These are phyloP conservation scores for Holothuria scabra DNA, from an alignment of 53 echinoderm and acorn worm genomes.

Conservation along the genomic window DNA sequence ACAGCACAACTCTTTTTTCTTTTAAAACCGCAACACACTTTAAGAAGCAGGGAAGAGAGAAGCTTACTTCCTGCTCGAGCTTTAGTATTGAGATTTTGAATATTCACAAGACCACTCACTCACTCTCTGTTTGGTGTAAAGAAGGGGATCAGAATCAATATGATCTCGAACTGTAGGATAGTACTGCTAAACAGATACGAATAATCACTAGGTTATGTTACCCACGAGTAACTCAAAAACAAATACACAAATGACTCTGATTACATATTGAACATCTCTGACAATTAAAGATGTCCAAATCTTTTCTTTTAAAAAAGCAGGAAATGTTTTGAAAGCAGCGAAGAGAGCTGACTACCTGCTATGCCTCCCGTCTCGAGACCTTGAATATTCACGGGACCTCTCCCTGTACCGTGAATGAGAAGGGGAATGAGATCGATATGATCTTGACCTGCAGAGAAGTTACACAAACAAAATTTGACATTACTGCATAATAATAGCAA, in stretches of 20 bases:
- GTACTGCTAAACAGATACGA: neutral
- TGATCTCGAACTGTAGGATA: neutral
- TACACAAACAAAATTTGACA: neutral
- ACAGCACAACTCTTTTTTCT: too few relatives aligned
- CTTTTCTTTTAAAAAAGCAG: neutral
- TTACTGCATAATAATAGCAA: neutral
- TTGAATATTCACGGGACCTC: neutral
- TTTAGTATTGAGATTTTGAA: neutral
- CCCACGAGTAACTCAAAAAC: too few relatives aligned
- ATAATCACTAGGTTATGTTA: neutral
- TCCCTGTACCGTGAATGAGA: neutral
- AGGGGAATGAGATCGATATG: neutral
- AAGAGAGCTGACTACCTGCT: conserved; percentile 8
- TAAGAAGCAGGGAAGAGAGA: neutral
- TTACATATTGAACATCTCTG: too few relatives aligned
- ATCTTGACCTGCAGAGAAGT: conserved; percentile 24
- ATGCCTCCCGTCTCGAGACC: conserved; percentile 1
- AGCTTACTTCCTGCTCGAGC: neutral
- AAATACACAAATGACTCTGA: too few relatives aligned
- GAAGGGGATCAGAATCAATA: too few relatives aligned
- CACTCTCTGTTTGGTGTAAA: neutral
- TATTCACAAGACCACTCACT: neutral
- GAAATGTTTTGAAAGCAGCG: neutral
- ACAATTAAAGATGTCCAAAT: too few relatives aligned
- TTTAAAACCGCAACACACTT: neutral